A percentile compares a stretch with the other conserved stretches of the same genome.
phyloP scores from a whole-genome alignment of 2,888 invertebrate genomes.

The Xylota sylvarum region DNA sequence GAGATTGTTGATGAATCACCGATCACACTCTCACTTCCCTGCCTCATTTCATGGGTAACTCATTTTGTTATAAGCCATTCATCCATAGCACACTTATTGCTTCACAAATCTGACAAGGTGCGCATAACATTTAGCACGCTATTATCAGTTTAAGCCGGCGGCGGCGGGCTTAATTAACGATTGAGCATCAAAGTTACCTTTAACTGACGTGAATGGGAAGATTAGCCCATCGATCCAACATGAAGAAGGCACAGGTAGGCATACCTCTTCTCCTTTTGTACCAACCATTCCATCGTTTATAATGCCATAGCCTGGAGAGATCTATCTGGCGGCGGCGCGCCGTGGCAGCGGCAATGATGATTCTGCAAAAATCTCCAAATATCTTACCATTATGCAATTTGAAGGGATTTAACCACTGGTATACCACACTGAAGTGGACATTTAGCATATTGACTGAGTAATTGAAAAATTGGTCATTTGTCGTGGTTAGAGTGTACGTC shows the following conservation, averaged over 20 bases:
- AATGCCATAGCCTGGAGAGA: not conserved
- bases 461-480: constrained; percentile 15
- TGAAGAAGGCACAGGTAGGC: not conserved
- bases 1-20: too few relatives aligned
- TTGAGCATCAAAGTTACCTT: constrained; percentile 2
- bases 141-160: constrained; percentile 23
- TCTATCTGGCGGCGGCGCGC: not conserved
- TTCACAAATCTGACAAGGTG: constrained; percentile 26
- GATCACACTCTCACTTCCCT: not conserved
- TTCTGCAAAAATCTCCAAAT: constrained; percentile 23
- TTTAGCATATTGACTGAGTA: constrained; percentile 38
- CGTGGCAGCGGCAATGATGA: not conserved
- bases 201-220: not conserved
- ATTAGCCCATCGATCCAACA: constrained; percentile 10
- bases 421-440: constrained; percentile 26
- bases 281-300: not conserved
- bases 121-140: constrained; percentile 4
- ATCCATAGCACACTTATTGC: constrained; percentile 24
- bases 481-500: constrained; percentile 1
- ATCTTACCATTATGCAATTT: constrained; percentile 14
- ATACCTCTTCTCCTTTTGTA: not conserved
- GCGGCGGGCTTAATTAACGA: constrained; percentile 12
- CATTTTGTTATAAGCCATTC: not conserved
- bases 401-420: constrained; percentile 10
- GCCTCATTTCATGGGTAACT: not conserved